Base-by-base conservation (phyloP, 2,113 vertebrate species). In the Damaliscus lunatus region DNA sequence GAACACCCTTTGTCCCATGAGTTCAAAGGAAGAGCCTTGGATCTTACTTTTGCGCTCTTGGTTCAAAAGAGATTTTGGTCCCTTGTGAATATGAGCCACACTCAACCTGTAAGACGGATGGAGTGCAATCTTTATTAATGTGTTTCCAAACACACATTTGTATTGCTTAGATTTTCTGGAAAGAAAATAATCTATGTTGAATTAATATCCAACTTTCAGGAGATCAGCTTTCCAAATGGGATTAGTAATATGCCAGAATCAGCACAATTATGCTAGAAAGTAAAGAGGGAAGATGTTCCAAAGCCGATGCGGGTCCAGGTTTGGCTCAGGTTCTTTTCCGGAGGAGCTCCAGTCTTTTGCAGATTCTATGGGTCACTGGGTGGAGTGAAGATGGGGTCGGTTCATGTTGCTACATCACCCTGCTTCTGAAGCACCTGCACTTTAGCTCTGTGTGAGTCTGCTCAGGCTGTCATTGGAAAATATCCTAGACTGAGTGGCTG, bases 261-360 rank as follows among this genome's bases (percentile, higher is more conserved):
- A 93, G 46, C 78, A 84, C 90, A 96, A 74, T 98, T 96, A 97
- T 94, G 78, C 90, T 91, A 91, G 91, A 91, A 97, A 97, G 91
- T 93, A 33, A 48, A 84, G 83, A 97, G 91, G 6, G 87, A 71
- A 59, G 23, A 60, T 0, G 5, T 85, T 67, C 92, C 86, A 93
- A 17, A 98, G 94, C 95, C n/a, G 23, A 59, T 43, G 82, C 67
- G 93, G 46, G 91, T 71, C 94, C 92, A 90, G 89, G 90, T 88
- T 93, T 97, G 91, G 36, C 31, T 95, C 16, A 46, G 71, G 3
- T 84, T 96, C 46, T 62, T 96, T 40, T 84, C 78, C 14, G 21
- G 31, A 40, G 84, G 31, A 92, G 11, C 2, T 31, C 29, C 12
- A 50, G 43, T 10, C 12, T 48, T 62, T 27, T 64, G 48, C 31